Conservation (phyloP, 2,888 invertebrate genomes). For the Druceiella hillmani region DNA sequence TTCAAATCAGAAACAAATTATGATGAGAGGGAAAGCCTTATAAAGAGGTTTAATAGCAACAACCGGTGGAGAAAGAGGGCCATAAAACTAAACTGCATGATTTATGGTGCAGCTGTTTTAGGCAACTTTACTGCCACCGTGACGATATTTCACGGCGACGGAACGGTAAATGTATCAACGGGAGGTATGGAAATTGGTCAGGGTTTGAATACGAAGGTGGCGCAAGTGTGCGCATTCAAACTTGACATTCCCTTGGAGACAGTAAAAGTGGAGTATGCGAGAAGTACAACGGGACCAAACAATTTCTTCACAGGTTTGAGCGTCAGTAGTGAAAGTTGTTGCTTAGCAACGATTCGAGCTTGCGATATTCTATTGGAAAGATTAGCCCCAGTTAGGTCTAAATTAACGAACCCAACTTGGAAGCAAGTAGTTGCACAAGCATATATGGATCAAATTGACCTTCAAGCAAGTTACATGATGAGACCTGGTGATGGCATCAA, state of each 20-base stretch:
- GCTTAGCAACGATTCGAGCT: not conserved
- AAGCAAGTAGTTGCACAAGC: not conserved
- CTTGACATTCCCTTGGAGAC: constrained; percentile 50
- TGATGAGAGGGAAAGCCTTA: constrained; percentile 41
- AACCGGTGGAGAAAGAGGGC: constrained; percentile 64
- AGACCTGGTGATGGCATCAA: not conserved
- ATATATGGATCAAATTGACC: not conserved
- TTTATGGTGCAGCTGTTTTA: constrained; percentile 38
- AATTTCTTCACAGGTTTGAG: not conserved
- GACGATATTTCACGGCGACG: constrained; percentile 45
- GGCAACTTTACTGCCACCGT: not conserved
- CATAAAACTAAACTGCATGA: constrained; percentile 50
- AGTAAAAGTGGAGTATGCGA: not conserved
- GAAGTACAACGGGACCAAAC: not conserved
- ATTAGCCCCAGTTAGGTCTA: not conserved
- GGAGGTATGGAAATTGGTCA: constrained; percentile 58
- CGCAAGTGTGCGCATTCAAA: constrained; percentile 54
- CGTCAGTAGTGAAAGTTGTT: not conserved
- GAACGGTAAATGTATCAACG: constrained; percentile 52
- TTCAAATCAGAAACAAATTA: constrained; percentile 51
- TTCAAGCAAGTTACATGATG: constrained; percentile 1
- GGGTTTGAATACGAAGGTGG: constrained; percentile 57
- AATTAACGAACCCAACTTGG: constrained; percentile 1
- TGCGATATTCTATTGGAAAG: not conserved
- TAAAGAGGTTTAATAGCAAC: constrained; percentile 54